A percentile compares a stretch with the other conserved stretches of the same genome.
Evolutionary conservation across 2,113 vertebrate species (phyloP).

Genomic region (Coturnix japonica): DNA sequence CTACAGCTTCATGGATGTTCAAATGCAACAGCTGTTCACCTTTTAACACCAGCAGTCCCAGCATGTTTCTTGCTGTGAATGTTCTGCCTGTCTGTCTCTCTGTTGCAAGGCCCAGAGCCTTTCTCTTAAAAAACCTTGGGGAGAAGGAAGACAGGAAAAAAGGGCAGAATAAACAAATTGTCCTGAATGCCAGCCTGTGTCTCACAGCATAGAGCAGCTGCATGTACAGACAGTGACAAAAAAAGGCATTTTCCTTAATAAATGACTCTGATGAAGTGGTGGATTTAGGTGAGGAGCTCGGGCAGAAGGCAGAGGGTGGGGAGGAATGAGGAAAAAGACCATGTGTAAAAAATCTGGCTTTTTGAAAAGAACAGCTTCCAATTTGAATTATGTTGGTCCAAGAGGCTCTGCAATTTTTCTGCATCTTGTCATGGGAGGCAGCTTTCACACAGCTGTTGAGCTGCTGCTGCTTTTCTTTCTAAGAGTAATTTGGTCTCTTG

Average conservation of each 20-base stretch:
- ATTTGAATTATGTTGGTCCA: conserved; percentile 69
- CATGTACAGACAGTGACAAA: not conserved
- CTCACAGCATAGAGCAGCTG: not conserved
- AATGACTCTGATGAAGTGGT: not conserved
- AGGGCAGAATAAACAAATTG: not conserved
- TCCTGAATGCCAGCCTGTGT: not conserved
- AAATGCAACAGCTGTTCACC: conserved; percentile 9
- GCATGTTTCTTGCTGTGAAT: not conserved
- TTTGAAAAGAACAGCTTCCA: conserved; percentile 54
- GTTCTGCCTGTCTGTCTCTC: not conserved
- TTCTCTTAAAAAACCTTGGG: no score
- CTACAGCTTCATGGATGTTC: not conserved
- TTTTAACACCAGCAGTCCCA: conserved; percentile 11
- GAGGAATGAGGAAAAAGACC: conserved; percentile 32
- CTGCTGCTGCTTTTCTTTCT: conserved; percentile 69
- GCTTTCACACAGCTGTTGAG: conserved; percentile 69
- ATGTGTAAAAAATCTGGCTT: conserved; percentile 67
- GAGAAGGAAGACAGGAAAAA: not conserved
- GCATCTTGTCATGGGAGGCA: conserved; percentile 76
- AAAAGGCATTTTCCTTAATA: not conserved
- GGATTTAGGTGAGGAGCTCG: not conserved
- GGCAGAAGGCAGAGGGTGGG: conserved; percentile 9
- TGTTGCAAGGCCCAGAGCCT: no score
- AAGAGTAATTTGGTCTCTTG: conserved; percentile 47
- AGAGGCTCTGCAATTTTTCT: conserved; percentile 75